These are phyloP conservation scores for Ecdyonurus torrentis DNA, from an alignment of 2,888 invertebrate genomes.

Conservation along the genomic window DNA sequence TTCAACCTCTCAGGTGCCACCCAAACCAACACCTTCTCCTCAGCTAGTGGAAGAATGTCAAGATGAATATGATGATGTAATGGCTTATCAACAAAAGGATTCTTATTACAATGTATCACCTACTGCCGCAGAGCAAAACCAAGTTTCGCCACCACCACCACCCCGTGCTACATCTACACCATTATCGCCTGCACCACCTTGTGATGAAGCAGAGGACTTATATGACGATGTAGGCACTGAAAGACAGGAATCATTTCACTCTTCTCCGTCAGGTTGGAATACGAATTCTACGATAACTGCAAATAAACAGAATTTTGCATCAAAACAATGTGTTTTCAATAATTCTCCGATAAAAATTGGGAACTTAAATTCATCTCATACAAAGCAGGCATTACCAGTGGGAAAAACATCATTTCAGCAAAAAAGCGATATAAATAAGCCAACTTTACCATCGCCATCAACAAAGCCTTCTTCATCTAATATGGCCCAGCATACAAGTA, in stretches of 20 bases:
- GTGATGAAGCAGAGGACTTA: background rate
- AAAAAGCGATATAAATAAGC: background rate
- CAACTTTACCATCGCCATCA: background rate
- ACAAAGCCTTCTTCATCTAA: no score
- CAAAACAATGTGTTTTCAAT: no score
- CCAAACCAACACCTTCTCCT: background rate
- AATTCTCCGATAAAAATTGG: no score
- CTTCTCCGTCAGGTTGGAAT: no score
- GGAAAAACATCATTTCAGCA: no score
- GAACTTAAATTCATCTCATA: no score
- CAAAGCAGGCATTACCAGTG: no score
- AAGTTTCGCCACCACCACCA: no score
- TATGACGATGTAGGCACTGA: background rate
- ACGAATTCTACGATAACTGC: no score
- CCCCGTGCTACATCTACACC: background rate
- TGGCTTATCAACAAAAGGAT: background rate
- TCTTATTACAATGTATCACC: background rate
- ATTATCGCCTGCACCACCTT: background rate
- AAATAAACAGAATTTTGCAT: no score
- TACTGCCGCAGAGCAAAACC: no score
- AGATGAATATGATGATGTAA: background rate
- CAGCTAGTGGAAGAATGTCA: background rate
- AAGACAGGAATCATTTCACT: background rate
- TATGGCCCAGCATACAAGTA: no score
- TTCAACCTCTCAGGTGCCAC: background rate